Percentiles rank a stretch among this genome's conserved stretches.
phyloP scores from a whole-genome alignment of 2,113 vertebrate species.

The Tursiops truncatus region DNA sequence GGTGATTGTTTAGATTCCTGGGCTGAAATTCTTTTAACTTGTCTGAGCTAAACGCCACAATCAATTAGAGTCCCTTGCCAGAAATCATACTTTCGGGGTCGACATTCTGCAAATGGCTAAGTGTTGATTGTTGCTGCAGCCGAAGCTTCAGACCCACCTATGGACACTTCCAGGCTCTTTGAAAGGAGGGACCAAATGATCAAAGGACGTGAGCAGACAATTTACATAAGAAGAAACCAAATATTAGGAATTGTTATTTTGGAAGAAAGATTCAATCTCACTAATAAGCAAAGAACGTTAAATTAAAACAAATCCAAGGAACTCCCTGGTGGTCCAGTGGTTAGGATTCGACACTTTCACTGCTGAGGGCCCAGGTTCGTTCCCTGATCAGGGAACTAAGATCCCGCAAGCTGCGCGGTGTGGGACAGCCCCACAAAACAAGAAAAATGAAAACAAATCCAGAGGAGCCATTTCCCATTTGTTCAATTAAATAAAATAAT shows the following conservation, averaged over 20 bases:
- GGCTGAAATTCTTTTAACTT: not conserved
- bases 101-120: not conserved
- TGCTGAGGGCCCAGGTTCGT: too few species aligned
- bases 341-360: too few species aligned
- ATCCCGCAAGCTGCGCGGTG: too few species aligned
- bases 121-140: not conserved
- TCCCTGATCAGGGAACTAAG: too few species aligned
- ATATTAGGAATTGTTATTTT: not conserved
- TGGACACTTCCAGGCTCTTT: not conserved
- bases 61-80: not conserved
- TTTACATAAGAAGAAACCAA: not conserved
- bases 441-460: not conserved
- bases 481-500: constrained; percentile 7
- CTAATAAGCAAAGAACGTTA: not conserved
- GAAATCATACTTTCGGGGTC: not conserved
- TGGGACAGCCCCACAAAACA: too few species aligned
- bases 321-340: too few species aligned
- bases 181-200: not conserved
- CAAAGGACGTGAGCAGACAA: not conserved
- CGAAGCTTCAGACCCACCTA: not conserved
- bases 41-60: not conserved
- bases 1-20: not conserved
- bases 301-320: not conserved
- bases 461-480: not conserved
- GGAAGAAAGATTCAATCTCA: not conserved